These are phyloP conservation scores for Mungos mungo DNA, from an alignment of 2,113 vertebrate species.

Conservation along the genomic window DNA sequence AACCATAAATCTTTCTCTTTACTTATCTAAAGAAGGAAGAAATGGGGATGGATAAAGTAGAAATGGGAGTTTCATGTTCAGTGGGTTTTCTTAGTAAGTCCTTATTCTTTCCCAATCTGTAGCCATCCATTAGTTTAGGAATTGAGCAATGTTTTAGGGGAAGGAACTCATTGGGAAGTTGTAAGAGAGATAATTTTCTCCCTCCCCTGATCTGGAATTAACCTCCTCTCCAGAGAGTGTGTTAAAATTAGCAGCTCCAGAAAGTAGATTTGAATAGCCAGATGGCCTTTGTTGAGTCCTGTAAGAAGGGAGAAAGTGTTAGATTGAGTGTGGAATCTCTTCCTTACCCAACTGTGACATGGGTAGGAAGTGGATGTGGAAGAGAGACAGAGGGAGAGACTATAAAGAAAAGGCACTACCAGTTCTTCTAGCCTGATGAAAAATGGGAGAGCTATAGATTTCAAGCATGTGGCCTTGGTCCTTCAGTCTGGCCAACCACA, in stretches of 20 bases:
- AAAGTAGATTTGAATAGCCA: background rate
- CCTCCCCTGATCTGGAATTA: background rate
- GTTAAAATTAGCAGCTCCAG: background rate
- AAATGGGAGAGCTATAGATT: background rate
- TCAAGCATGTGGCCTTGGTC: background rate
- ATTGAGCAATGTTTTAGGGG: background rate
- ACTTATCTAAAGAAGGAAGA: background rate
- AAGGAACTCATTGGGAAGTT: background rate
- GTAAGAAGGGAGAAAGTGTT: background rate
- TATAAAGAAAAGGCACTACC: background rate
- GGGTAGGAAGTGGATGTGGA: background rate
- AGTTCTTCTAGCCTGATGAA: background rate
- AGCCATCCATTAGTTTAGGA: background rate
- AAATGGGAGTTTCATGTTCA: background rate
- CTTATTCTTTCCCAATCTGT: background rate
- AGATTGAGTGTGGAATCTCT: background rate
- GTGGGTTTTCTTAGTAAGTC: background rate
- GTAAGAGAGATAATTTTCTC: background rate
- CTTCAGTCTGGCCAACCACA: background rate
- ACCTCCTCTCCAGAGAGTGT: background rate
- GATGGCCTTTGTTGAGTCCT: background rate
- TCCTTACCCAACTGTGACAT: background rate
- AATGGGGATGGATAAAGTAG: background rate
- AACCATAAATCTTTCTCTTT: background rate
- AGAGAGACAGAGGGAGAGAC: background rate